Conservation (phyloP, 2,888 invertebrate species). For the Nymphalis urticae region DNA sequence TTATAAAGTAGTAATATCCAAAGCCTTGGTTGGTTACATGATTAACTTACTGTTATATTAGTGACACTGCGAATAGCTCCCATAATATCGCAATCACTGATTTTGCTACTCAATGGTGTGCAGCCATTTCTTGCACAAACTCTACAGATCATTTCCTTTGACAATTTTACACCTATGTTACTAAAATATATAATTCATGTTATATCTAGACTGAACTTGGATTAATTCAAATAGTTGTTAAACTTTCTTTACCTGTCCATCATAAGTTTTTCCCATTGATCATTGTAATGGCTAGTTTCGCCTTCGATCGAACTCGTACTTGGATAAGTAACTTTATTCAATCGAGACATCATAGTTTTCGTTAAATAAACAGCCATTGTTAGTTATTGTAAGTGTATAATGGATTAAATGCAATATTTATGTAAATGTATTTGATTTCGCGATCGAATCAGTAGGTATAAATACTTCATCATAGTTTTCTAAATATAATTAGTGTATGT, state of each 20-base stretch:
- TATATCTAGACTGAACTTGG: too few species aligned
- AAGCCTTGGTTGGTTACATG: neutral
- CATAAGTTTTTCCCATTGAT: slow-evolving; percentile 68
- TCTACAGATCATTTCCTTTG: slow-evolving; percentile 68
- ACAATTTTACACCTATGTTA: slow-evolving; percentile 52
- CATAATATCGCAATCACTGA: slow-evolving; percentile 66
- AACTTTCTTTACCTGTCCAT: slow-evolving; percentile 47
- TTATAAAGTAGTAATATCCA: neutral
- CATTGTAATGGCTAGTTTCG: slow-evolving; percentile 47
- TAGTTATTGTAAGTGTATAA: neutral
- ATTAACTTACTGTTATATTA: slow-evolving; percentile 64
- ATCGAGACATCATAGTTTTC: slow-evolving; percentile 65
- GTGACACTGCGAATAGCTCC: slow-evolving; percentile 65
- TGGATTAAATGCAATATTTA: neutral
- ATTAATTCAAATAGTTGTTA: too few species aligned
- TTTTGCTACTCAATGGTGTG: slow-evolving; percentile 62
- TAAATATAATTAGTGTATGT: neutral
- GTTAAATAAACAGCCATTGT: slow-evolving; percentile 71
- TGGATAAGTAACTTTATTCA: slow-evolving; percentile 61
- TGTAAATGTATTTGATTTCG: neutral
- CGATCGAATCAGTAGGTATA: neutral
- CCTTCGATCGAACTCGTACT: slow-evolving; percentile 46
- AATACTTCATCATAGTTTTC: neutral
- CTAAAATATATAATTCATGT: slow-evolving; percentile 46
- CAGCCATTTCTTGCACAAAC: slow-evolving; percentile 68